Conservation (phyloP, 2,888 invertebrate genomes). For the Mellilla xanthometata region DNA sequence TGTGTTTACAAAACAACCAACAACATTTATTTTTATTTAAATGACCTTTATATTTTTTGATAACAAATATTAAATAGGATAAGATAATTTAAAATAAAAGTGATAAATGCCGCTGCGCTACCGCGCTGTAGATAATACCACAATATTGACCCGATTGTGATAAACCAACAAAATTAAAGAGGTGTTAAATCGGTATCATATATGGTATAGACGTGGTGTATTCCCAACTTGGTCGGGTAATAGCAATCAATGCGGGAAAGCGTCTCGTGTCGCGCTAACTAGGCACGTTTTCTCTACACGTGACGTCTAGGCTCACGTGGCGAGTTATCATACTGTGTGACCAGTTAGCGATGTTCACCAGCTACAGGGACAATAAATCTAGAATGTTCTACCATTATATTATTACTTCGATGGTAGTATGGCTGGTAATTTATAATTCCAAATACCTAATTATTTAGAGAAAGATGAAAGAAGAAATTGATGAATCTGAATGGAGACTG, state of each 20-base stretch:
- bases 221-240: conserved; percentile 32
- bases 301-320: conserved; percentile 53
- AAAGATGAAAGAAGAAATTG: too few species aligned
- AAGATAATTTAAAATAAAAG: too few species aligned
- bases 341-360: conserved; percentile 19
- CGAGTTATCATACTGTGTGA: conserved; percentile 26
- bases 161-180: neutral
- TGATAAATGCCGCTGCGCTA: too few species aligned
- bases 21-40: too few species aligned
- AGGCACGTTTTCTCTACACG: conserved; percentile 59
- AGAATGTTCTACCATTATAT: conserved; percentile 6
- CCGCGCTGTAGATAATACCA: neutral
- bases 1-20: too few species aligned
- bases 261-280: conserved; percentile 35
- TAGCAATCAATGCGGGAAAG: conserved; percentile 32
- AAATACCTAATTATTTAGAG: too few species aligned
- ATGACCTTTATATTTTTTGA: too few species aligned
- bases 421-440: too few species aligned
- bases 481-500: too few species aligned
- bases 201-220: conserved; percentile 2
- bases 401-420: too few species aligned
- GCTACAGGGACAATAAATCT: neutral
- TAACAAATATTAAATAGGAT: too few species aligned
- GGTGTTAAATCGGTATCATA: too few species aligned
- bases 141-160: neutral